Evolutionary conservation across 1,140 invertebrate species (phyloP).

Genomic region (Brachionus sp.): DNA sequence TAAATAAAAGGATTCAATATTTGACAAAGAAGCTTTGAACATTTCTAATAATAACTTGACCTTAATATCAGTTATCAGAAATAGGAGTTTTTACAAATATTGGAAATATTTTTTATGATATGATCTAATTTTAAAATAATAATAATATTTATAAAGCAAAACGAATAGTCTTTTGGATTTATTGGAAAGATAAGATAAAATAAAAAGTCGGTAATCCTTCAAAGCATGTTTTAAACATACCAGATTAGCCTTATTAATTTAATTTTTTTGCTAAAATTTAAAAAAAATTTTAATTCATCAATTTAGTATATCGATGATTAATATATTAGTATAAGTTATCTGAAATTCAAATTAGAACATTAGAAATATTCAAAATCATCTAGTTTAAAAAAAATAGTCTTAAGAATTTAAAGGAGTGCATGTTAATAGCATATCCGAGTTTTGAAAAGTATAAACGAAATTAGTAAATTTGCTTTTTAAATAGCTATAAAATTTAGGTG

Average conservation of each 20-base stretch:
- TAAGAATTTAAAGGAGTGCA: neutral
- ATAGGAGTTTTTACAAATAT: conserved; percentile 6
- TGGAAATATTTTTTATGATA: neutral
- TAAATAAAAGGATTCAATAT: neutral
- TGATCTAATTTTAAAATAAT: neutral
- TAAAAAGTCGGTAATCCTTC: neutral
- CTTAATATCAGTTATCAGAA: neutral
- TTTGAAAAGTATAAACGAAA: neutral
- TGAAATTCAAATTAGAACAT: no score
- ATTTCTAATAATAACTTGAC: neutral
- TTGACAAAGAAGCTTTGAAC: neutral
- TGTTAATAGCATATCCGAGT: neutral
- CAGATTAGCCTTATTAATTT: neutral
- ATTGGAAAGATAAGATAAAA: neutral
- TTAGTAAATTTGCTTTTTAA: neutral
- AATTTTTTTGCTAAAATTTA: neutral
- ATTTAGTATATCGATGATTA: neutral
- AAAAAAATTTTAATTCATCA: neutral
- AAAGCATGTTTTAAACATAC: neutral
- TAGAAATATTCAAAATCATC: neutral
- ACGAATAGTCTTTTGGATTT: neutral
- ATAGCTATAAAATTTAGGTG: neutral
- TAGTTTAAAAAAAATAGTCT: neutral
- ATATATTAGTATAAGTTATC: neutral
- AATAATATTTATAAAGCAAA: neutral